Base-by-base conservation (phyloP, 2,113 vertebrate genomes). In the Paramormyrops kingsleyae region DNA sequence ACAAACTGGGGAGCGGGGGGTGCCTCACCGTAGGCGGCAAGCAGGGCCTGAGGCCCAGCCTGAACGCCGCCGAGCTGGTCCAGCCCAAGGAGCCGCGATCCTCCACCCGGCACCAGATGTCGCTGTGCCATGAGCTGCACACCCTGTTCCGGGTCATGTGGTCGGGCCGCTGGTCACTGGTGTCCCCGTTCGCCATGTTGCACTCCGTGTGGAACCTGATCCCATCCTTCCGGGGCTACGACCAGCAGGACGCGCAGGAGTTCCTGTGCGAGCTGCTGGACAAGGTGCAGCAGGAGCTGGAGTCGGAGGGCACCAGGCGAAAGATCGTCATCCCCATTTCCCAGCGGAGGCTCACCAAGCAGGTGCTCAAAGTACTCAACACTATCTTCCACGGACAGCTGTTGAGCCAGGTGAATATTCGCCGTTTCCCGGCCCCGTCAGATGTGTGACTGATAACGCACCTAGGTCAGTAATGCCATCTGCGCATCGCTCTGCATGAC, bases 141-240 rank as follows among this genome's bases (percentile, higher is more conserved):
- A 99, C 99, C 0, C 97, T 99, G 74, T 99, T 99, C 95, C 96
- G 99, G 93, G 98, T 99, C 93, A 99, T 99, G 99, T 99, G 99
- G 99, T 99, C 99, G 0, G 99, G 98, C 83, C 97, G 97, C 91
- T 99, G 99, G 98, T 97, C 98, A 0, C 94, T 99, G 53, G 98
- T 99, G 53, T 99, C 99, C 0, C 99, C 99, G 1, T 99, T 99
- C 5, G 99, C 98, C 95, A 99, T 99, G 99, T 96, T 99, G 92
- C 98, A 99, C 94, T 99, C 99, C 0, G 99, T 99, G 91, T 99
- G 98, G 98, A 99, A 98, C 93, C 96, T 99, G 90, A 99, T 99
- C 93, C 99, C 99, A 0, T 97, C 99, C 0, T 99, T 99, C 92
- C 97, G 98, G 0, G 99, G 99, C 13, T 99, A 98, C 0, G 97